These are phyloP conservation scores for Artibeus lituratus DNA, from an alignment of 2,797 vertebrate genomes.

Conservation along the genomic window DNA sequence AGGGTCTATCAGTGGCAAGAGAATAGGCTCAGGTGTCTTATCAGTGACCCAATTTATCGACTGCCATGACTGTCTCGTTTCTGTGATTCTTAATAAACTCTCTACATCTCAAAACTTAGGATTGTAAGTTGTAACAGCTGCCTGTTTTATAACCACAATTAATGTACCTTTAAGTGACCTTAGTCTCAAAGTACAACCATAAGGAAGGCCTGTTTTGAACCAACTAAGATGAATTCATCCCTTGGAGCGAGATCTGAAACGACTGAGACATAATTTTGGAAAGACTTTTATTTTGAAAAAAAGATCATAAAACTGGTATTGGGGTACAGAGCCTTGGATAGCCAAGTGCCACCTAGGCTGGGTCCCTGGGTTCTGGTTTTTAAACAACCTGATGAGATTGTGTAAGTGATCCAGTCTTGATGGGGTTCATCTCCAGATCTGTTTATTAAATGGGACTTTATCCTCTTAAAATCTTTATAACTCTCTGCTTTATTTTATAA, in stretches of 20 bases:
- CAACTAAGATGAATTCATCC: neutral
- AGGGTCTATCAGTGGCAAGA: neutral
- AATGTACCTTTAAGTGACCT: neutral
- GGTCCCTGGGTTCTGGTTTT: neutral
- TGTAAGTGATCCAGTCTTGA: neutral
- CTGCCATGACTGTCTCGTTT: neutral
- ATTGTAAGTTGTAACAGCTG: neutral
- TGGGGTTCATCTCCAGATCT: neutral
- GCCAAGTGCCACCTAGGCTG: neutral
- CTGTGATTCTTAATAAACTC: neutral
- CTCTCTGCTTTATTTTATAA: conserved; percentile 14
- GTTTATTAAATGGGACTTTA: conserved; percentile 10
- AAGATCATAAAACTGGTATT: neutral
- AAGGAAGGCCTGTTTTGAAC: conserved; percentile 26
- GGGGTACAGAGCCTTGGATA: neutral
- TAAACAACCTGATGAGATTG: neutral
- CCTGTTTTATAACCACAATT: conserved; percentile 8
- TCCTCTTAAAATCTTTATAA: neutral
- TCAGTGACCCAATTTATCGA: neutral
- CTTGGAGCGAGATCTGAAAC: neutral
- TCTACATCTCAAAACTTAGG: neutral
- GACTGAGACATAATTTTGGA: neutral
- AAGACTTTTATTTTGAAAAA: conserved; percentile 33
- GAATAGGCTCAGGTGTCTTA: neutral
- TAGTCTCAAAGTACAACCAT: neutral